Conservation (phyloP, 2,113 vertebrate species). For the Zosterops lateralis region DNA sequence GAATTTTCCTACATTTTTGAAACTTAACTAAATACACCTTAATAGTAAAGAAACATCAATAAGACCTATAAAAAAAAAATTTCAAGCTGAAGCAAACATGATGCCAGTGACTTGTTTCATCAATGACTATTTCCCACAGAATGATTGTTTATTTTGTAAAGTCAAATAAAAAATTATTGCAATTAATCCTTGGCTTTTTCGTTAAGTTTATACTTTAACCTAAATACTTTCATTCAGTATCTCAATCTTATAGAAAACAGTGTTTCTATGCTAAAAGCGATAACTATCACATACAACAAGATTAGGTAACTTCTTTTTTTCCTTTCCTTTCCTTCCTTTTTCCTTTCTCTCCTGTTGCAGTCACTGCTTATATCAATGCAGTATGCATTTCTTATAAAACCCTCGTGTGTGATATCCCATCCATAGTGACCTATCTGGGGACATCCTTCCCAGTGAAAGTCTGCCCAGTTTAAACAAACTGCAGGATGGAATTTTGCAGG, state of each 20-base stretch:
- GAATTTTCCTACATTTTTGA: not conserved
- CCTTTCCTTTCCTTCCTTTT: not conserved
- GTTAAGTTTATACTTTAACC: not conserved
- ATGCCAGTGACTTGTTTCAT: not conserved
- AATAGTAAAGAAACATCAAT: not conserved
- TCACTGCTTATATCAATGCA: not conserved
- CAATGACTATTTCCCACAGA: not conserved
- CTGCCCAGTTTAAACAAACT: not conserved
- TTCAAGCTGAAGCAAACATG: not conserved
- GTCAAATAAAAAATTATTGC: not conserved
- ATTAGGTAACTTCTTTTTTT: not conserved
- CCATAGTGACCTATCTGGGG: accelerated
- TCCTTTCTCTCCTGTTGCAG: not conserved
- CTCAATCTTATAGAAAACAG: not conserved
- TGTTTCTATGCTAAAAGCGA: not conserved
- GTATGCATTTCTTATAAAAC: not conserved
- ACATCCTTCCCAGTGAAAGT: not conserved
- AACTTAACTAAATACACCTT: not conserved
- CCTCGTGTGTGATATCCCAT: not conserved
- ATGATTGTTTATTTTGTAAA: not conserved
- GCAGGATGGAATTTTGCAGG: not conserved
- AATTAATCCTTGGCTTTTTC: not conserved
- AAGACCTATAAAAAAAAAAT: not conserved
- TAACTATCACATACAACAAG: not conserved
- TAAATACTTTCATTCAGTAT: not conserved